Conservation (phyloP, 2,888 invertebrate genomes). For the Ichneumoninae sp. region DNA sequence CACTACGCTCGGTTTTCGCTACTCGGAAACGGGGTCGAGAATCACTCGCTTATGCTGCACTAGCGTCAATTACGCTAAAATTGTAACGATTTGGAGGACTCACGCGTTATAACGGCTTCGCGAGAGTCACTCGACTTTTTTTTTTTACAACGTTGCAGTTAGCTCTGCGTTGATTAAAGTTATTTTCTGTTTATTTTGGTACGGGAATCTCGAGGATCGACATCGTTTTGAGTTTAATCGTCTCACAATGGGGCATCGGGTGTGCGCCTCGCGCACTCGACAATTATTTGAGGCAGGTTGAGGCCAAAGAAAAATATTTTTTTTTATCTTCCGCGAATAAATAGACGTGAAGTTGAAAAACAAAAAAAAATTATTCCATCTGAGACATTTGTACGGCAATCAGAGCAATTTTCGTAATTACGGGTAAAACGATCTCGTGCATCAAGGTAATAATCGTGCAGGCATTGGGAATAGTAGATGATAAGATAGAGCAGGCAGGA, state of each 20-base stretch:
- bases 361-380: not conserved
- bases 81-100: constrained; percentile 9
- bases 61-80: constrained; percentile 3
- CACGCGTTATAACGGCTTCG: not conserved
- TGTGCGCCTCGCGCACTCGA: too few relatives aligned
- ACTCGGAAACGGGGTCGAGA: constrained; percentile 19
- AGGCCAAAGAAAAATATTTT: too few relatives aligned
- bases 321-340: not conserved
- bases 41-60: not conserved
- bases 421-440: not conserved
- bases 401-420: not conserved
- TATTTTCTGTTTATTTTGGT: too few relatives aligned
- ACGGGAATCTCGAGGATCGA: too few relatives aligned
- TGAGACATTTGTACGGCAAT: not conserved
- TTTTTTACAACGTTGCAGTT: not conserved
- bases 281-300: too few relatives aligned
- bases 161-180: too few relatives aligned
- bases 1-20: constrained; percentile 14
- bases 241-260: too few relatives aligned
- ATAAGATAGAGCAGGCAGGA: not conserved
- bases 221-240: too few relatives aligned
- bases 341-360: not conserved
- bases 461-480: not conserved
- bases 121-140: not conserved
- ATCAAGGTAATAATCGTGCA: not conserved